phyloP scores from a whole-genome alignment of 2,113 vertebrate species.

The Coptodon bakossiorum region DNA sequence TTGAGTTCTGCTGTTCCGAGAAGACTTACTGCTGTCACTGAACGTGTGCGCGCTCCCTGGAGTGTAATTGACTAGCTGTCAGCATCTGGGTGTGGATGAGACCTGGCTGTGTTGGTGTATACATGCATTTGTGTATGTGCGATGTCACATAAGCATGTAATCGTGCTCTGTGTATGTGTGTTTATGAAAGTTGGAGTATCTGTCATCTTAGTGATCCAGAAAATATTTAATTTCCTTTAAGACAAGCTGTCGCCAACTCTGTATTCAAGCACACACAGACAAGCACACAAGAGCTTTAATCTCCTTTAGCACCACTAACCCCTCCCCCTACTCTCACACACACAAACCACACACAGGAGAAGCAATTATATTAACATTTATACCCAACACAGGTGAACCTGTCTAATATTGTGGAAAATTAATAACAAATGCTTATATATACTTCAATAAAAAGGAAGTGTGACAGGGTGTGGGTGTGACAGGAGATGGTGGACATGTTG shows the following conservation, averaged over 20 bases:
- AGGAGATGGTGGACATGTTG: neutral
- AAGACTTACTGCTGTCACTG: neutral
- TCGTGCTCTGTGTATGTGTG: neutral
- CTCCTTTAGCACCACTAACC: neutral
- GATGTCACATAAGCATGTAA: neutral
- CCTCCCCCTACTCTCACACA: neutral
- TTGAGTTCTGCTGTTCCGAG: conserved; percentile 2
- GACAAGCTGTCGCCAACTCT: neutral
- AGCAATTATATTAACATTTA: neutral
- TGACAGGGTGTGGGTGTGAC: neutral
- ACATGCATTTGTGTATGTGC: neutral
- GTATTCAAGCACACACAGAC: neutral
- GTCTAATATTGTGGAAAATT: neutral
- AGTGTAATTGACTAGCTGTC: conserved; percentile 21
- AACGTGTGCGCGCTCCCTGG: neutral
- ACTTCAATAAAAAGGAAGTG: neutral
- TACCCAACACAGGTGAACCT: neutral
- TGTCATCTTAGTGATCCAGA: neutral
- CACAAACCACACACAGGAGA: neutral
- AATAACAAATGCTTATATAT: neutral
- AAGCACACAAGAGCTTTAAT: neutral
- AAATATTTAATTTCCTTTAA: neutral
- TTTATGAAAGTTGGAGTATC: neutral
- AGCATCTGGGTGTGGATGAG: neutral
- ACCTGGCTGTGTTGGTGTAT: neutral